A percentile compares a stretch with the other conserved stretches of the same genome.
These are phyloP conservation scores for Uloborus plumipes DNA, from an alignment of 2,888 invertebrate genomes.

Conservation along the genomic window DNA sequence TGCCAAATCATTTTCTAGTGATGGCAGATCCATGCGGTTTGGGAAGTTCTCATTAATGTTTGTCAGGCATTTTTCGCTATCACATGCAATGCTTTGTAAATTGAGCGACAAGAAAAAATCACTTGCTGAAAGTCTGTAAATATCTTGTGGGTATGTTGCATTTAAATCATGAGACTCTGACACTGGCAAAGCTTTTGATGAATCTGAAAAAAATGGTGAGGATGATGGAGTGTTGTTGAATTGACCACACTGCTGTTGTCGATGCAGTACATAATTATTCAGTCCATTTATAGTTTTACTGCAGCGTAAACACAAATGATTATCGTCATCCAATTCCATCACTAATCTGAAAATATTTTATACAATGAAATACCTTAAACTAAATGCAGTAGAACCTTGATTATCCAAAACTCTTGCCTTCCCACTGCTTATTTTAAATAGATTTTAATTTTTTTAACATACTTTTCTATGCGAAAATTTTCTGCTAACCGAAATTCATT, in stretches of 20 bases:
- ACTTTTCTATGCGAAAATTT: no score
- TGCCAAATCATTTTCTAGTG: constrained; percentile 25
- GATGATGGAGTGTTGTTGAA: neutral
- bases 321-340: constrained; percentile 79
- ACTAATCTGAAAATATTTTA: constrained; percentile 9
- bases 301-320: constrained; percentile 90
- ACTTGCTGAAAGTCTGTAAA: constrained; percentile 59
- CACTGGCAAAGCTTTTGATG: constrained; percentile 10
- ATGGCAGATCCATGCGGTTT: constrained; percentile 19
- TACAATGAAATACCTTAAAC: no score
- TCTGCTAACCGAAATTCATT: no score
- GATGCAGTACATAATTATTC: constrained; percentile 87
- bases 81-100: constrained; percentile 69
- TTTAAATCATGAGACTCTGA: constrained; percentile 17
- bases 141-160: constrained; percentile 9
- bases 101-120: constrained; percentile 86
- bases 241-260: constrained; percentile 74
- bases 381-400: no score
- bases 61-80: constrained; percentile 17
- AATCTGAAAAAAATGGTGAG: constrained; percentile 30
- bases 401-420: no score
- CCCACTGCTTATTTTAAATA: no score
- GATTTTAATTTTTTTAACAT: no score
- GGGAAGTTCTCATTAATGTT: constrained; percentile 21
- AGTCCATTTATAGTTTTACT: constrained; percentile 85